A percentile compares a stretch with the other conserved stretches of the same genome.
Evolutionary conservation across 2,888 invertebrate genomes (phyloP).

Genomic region (Fragum whitleyi): DNA sequence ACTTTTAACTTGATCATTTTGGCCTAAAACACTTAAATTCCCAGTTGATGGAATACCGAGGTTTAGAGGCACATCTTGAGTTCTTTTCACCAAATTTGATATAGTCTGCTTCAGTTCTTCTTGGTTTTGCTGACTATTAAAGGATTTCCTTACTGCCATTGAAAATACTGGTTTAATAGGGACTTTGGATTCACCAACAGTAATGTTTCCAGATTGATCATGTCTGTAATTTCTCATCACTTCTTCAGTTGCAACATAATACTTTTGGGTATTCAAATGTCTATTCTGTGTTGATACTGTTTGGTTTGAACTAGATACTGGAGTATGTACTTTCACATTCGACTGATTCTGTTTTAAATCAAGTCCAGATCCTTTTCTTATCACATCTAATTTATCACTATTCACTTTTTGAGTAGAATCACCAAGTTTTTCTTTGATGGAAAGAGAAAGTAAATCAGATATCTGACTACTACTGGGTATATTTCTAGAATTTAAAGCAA

Average conservation of each 20-base stretch:
- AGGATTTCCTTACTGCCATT: conserved; percentile 56
- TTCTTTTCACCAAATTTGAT: conserved; percentile 50
- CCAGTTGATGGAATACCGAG: neutral
- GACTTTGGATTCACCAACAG: conserved; percentile 37
- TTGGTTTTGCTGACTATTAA: conserved; percentile 46
- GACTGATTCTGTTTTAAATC: neutral
- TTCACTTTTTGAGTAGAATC: conserved; percentile 6
- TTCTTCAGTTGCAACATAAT: conserved; percentile 36
- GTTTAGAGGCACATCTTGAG: neutral
- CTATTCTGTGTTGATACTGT: neutral
- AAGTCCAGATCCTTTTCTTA: neutral
- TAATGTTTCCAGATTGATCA: conserved; percentile 28
- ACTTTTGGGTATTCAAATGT: conserved; percentile 26
- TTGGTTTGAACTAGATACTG: neutral
- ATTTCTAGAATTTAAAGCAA: conserved; percentile 50
- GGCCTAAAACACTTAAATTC: neutral
- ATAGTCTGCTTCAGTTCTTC: conserved; percentile 51
- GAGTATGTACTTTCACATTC: neutral
- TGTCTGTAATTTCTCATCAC: conserved; percentile 35
- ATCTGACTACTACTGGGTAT: conserved; percentile 57
- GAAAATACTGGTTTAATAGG: conserved; percentile 57
- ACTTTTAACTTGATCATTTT: too few species aligned
- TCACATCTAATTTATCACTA: neutral
- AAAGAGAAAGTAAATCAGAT: conserved; percentile 53
- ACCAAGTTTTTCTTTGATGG: conserved; percentile 41